Conservation (phyloP, 2,113 vertebrate species). For the Phrynosoma platyrhinos region DNA sequence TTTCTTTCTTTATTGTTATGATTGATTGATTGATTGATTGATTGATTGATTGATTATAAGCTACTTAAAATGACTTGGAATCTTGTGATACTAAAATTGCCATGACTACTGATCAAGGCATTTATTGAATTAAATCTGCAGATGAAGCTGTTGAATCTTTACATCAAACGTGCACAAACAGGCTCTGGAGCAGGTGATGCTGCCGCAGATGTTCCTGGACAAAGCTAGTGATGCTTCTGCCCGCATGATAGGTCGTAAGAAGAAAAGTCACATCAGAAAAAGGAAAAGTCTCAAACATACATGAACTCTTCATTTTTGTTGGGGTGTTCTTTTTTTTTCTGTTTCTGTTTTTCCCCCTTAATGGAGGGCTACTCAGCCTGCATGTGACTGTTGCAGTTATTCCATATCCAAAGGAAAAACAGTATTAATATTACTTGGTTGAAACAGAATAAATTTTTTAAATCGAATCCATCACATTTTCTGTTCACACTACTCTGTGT, state of each 20-base stretch:
- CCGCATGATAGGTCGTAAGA: conserved; percentile 64
- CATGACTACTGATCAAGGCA: conserved; percentile 35
- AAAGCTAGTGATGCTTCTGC: conserved; percentile 82
- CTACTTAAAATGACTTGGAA: no score
- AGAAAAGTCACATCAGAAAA: conserved; percentile 68
- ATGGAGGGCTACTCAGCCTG: conserved; percentile 73
- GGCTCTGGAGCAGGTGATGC: conserved; percentile 87
- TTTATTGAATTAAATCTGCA: conserved; percentile 73
- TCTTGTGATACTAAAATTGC: not conserved
- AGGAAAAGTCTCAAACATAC: conserved; percentile 65
- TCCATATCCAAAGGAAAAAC: conserved; percentile 76
- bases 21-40: not conserved
- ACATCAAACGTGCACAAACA: conserved; percentile 97
- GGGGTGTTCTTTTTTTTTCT: conserved; percentile 43
- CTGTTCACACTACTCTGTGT: conserved; percentile 72
- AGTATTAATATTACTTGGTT: conserved; percentile 83
- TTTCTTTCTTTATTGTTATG: not conserved
- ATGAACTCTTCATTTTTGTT: conserved; percentile 64
- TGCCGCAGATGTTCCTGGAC: conserved; percentile 82
- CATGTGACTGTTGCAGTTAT: conserved; percentile 83
- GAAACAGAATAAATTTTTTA: conserved; percentile 74
- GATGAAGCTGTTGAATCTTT: conserved; percentile 97
- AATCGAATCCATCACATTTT: conserved; percentile 73
- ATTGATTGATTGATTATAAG: not conserved
- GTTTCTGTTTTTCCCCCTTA: conserved; percentile 43